Conservation (phyloP, 1,140 invertebrate genomes). For the Harlomillsia oculata region DNA sequence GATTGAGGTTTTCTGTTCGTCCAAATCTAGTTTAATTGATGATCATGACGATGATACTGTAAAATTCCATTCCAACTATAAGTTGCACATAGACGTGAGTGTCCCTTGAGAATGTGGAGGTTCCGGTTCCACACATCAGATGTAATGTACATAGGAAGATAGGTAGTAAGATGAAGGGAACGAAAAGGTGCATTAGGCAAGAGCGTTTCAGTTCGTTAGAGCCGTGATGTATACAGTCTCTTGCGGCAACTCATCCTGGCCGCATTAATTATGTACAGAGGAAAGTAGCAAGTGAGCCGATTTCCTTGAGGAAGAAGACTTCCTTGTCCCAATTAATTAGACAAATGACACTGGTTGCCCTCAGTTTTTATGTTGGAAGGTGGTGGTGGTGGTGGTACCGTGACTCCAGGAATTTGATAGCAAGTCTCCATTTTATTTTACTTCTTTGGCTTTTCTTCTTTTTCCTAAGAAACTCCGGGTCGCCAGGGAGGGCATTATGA, state of each 20-base stretch:
- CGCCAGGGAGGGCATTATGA: constrained; percentile 14
- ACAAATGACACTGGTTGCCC: constrained; percentile 20
- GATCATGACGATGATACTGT: too few species aligned
- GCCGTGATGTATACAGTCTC: neutral
- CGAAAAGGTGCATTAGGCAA: neutral
- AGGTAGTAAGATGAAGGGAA: too few species aligned
- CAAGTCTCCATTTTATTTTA: constrained; percentile 10
- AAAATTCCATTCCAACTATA: too few species aligned
- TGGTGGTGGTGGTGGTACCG: neutral
- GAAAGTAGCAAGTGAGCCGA: neutral
- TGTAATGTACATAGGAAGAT: too few species aligned
- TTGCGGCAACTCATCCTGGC: neutral
- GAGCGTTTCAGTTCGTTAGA: neutral
- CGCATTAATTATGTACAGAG: neutral
- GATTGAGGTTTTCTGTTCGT: too few species aligned
- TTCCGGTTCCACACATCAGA: too few species aligned
- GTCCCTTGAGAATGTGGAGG: too few species aligned
- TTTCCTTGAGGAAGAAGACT: neutral
- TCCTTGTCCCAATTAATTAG: constrained; percentile 27
- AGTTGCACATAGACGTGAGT: too few species aligned
- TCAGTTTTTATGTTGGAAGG: neutral
- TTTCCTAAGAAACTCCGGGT: neutral
- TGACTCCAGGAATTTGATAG: neutral
- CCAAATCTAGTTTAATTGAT: too few species aligned
- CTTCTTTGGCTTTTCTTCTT: neutral